Base-by-base conservation (phyloP, 2,113 vertebrate species). In the Mobula birostris region DNA sequence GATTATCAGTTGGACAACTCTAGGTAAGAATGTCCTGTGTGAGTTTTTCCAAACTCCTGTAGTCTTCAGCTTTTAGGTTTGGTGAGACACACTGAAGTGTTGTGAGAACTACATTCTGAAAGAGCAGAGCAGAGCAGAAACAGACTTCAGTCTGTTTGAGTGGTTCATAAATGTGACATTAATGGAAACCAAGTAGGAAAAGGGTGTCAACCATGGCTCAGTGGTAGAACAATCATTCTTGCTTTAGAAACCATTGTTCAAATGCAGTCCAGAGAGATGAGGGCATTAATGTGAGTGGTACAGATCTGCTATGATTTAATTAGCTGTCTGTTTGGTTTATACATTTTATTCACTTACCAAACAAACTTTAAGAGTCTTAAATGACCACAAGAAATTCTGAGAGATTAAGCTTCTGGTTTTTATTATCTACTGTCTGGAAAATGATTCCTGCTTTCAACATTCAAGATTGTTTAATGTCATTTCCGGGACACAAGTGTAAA, bases 1-100 rank as follows among this genome's bases (percentile, higher is more conserved):
- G 95, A 94, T 98, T 79, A 94, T 98, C 95, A 99, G 99, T 96
- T 99, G 99, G 99, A 93, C 94, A 77, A 98, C 96, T 8, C 95
- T 99, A 95, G 98, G 99, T 99, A 96, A 96, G 97, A 79, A 58
- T n/a, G 15, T 90, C 27, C 5, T 70, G 36, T 5, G 94, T 87
- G 32, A 94, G 95, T 14, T 27, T 85, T 8, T 94, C 93, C 58
- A 76, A 7, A 94, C 19, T 12, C 7, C 48, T 87, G 56, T 66
- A 15, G 29, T 17, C 61, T 66, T 5, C n/a, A 15, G 61, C 19
- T 36, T 90, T 32, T 90, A 40, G 19, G 24, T 8, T 92, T 7
- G 32, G 32, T 40, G 32, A 32, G 21, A 7, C 11, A 68, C 29
- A 21, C 11, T 74, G 14, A 68, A 29, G 48, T 74, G 91, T 7